Evolutionary conservation across 2,797 vertebrate genomes (phyloP), one percentile per base, ranked within the genome.

Genomic region (Arnoldichthys spilopterus): DNA sequence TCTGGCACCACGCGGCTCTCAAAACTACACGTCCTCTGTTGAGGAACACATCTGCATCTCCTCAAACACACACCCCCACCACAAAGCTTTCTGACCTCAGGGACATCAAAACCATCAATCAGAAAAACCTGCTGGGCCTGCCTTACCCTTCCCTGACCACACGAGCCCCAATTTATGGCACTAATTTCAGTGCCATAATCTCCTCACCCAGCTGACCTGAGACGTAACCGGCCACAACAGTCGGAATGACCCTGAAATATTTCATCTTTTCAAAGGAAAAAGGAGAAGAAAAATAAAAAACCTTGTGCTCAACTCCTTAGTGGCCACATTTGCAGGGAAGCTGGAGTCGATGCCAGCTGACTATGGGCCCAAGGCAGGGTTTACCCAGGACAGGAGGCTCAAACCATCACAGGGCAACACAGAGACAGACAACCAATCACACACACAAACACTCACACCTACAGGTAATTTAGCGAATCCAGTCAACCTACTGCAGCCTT

Each of bases 261-360:
- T 81, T 72, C 51, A 45, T 43, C 54, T 68, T 18, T 66, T 22
- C 63, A 71, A 64, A 66, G 43, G 37, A 75, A 72, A 62, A 37
- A 71, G 15, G 22, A 58, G 3, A 18, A n/a, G 49, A 70, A 71
- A 71, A 6, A 37, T 12, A 24, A 58, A 56, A n/a, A n/a, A n/a
- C n/a, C n/a, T n/a, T n/a, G n/a, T n/a, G n/a, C n/a, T n/a, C n/a
- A n/a, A n/a, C n/a, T n/a, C n/a, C n/a, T n/a, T n/a, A n/a, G 34
- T 37, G 34, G 34, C 3, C 3, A 37, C 34, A 37, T 37, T n/a
- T n/a, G n/a, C n/a, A n/a, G n/a, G n/a, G n/a, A n/a, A n/a, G n/a
- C n/a, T n/a, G n/a, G n/a, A n/a, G n/a, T n/a, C n/a, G n/a, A n/a
- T n/a, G n/a, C n/a, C n/a, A n/a, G n/a, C n/a, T n/a, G n/a, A n/a